Conservation (phyloP, 1,140 invertebrate species). For the Aleiodes sp. region DNA sequence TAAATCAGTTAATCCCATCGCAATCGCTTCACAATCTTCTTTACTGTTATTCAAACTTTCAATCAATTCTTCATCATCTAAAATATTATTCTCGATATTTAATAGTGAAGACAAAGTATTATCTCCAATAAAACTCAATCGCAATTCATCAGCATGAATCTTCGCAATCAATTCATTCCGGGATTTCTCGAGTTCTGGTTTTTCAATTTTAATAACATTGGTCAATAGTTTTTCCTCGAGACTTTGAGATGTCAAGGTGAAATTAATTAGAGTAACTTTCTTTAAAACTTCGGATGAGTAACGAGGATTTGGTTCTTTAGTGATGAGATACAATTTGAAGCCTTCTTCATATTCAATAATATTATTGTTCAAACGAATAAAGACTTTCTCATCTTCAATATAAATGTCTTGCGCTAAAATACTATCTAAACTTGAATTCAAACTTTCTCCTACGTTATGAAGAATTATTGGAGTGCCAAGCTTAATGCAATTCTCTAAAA, state of each 20-base stretch:
- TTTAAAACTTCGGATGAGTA: conserved; percentile 91
- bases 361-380: too few relatives aligned
- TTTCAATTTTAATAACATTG: conserved; percentile 81
- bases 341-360: too few relatives aligned
- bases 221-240: conserved; percentile 85
- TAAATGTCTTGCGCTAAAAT: conserved; percentile 65
- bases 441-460: conserved; percentile 82
- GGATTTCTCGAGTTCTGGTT: conserved; percentile 84
- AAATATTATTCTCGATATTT: too few relatives aligned
- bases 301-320: conserved; percentile 89
- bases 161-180: conserved; percentile 79
- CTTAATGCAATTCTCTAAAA: conserved; percentile 76
- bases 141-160: conserved; percentile 70
- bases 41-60: too few relatives aligned
- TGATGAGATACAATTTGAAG: conserved; percentile 88
- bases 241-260: conserved; percentile 65
- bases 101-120: conserved; percentile 46
- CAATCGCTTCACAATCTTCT: too few relatives aligned
- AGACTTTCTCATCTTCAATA: too few relatives aligned
- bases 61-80: too few relatives aligned
- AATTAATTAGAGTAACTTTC: conserved; percentile 92
- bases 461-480: conserved; percentile 76
- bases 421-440: conserved; percentile 83
- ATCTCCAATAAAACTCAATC: conserved; percentile 65
- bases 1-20: conserved; percentile 63